Evolutionary conservation across 2,888 invertebrate genomes (phyloP).

Genomic region (Electrophaes corylata): DNA sequence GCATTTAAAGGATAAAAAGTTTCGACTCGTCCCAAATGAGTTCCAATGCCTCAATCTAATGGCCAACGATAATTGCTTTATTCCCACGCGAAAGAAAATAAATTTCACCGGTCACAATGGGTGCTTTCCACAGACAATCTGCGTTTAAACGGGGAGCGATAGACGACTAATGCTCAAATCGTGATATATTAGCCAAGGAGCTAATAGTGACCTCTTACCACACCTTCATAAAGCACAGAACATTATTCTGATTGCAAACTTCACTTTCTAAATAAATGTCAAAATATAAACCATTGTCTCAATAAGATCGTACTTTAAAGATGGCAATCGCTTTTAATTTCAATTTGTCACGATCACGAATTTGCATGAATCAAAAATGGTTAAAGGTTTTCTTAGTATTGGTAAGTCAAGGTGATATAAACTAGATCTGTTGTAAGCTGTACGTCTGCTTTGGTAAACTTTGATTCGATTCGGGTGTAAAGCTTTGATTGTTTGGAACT

Average conservation of each 20-base stretch:
- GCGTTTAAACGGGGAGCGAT: conserved; percentile 68
- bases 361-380: conserved; percentile 59
- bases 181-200: conserved; percentile 71
- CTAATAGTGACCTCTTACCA: conserved; percentile 63
- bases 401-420: conserved; percentile 56
- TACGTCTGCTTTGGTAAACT: conserved; percentile 29
- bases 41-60: conserved; percentile 63
- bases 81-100: conserved; percentile 71
- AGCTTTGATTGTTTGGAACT: conserved; percentile 31
- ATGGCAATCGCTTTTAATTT: conserved; percentile 67
- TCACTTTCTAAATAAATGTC: conserved; percentile 63
- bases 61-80: conserved; percentile 68
- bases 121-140: conserved; percentile 70
- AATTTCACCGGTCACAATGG: conserved; percentile 73
- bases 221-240: conserved; percentile 47
- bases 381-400: conserved; percentile 53
- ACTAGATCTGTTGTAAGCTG: conserved; percentile 33
- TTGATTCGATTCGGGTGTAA: conserved; percentile 33
- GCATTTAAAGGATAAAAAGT: not conserved
- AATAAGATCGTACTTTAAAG: conserved; percentile 67
- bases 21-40: conserved; percentile 42
- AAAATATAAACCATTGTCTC: conserved; percentile 60
- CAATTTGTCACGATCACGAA: conserved; percentile 75
- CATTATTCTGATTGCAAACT: conserved; percentile 34
- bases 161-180: conserved; percentile 68